Conservation (phyloP, 2,888 invertebrate genomes). For the Phyto melanocephala region DNA sequence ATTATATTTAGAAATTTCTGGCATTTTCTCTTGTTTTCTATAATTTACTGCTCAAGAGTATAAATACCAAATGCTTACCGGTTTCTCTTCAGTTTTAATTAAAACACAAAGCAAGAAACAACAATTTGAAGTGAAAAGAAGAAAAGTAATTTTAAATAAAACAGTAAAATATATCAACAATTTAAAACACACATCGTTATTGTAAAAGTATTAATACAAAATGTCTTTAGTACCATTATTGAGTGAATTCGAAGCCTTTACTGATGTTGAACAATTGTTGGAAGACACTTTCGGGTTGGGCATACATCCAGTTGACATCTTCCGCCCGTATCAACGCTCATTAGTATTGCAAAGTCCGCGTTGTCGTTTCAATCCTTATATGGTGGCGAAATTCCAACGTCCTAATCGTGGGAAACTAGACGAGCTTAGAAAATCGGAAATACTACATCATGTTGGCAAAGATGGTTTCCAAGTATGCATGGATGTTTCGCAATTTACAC, state of each 20-base stretch:
- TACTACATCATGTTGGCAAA: conserved; percentile 79
- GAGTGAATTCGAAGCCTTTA: conserved; percentile 60
- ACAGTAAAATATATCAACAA: neutral
- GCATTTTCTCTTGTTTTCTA: neutral
- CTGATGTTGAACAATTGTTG: conserved; percentile 52
- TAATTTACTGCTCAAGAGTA: conserved; percentile 24
- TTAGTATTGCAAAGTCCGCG: conserved; percentile 79
- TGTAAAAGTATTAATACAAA: conserved; percentile 20
- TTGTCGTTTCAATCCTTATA: conserved; percentile 76
- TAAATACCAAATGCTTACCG: conserved; percentile 36
- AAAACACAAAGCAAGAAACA: neutral
- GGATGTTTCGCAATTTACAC: conserved; percentile 89
- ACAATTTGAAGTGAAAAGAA: neutral
- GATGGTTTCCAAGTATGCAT: conserved; percentile 86
- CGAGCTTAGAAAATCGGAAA: conserved; percentile 77
- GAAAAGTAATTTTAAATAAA: neutral
- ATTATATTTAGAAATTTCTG: neutral
- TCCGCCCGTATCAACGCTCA: conserved; percentile 70
- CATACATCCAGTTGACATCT: conserved; percentile 73
- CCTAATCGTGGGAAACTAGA: conserved; percentile 81
- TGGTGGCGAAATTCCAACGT: conserved; percentile 20
- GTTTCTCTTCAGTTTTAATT: conserved; percentile 49
- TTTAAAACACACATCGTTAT: neutral
- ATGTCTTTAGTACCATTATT: conserved; percentile 70
- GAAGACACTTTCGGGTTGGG: conserved; percentile 73